A percentile compares a stretch with the other conserved stretches of the same genome.
Conservation (phyloP, 2,888 invertebrate species). For the Cephonodes hylas region DNA sequence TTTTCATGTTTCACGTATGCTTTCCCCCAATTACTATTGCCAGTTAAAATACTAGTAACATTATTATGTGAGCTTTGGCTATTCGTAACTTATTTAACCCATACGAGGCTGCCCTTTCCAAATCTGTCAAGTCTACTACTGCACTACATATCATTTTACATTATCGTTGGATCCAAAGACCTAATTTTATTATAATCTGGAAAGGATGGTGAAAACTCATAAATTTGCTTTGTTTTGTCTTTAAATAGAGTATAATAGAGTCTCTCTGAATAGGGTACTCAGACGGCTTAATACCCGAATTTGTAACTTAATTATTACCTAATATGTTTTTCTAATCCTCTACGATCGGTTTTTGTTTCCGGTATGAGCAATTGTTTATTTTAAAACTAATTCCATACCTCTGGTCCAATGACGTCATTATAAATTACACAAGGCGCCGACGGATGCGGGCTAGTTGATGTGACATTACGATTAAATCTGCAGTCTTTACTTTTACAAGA, state of each 20-base stretch:
- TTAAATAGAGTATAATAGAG: no score
- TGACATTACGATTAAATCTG: not conserved
- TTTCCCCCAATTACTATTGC: no score
- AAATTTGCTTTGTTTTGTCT: no score
- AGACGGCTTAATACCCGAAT: no score
- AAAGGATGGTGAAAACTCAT: not conserved
- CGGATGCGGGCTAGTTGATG: not conserved
- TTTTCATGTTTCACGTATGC: no score
- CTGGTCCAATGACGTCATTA: not conserved
- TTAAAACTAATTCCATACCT: not conserved
- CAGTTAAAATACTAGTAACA: no score
- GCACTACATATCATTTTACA: not conserved
- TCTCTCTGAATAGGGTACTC: no score
- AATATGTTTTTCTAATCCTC: not conserved
- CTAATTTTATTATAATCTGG: not conserved
- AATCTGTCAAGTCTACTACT: no score
- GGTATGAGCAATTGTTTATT: not conserved
- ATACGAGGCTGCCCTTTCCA: not conserved
- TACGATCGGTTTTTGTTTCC: not conserved
- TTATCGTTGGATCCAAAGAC: not conserved
- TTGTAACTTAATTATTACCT: no score
- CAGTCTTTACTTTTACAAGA: not conserved
- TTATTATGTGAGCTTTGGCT: no score
- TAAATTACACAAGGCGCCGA: not conserved
- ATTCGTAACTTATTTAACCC: no score